Evolutionary conservation across 2,797 vertebrate species (phyloP).

Genomic region (Pseudochirops corinnae): DNA sequence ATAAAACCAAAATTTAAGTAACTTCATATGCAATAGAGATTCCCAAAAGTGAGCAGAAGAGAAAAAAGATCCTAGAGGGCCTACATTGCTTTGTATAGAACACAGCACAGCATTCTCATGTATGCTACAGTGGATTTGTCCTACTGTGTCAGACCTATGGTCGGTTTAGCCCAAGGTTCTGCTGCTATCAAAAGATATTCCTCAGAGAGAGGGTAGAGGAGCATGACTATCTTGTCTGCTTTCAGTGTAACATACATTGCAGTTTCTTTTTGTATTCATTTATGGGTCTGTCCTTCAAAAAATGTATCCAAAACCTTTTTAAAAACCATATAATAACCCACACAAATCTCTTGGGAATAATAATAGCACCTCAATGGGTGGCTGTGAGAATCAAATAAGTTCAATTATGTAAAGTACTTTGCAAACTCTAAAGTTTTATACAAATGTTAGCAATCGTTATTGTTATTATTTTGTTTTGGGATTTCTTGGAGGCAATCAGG

Average conservation of each 20-base stretch:
- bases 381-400: not conserved
- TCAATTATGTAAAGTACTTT: not conserved
- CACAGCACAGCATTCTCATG: not conserved
- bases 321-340: not conserved
- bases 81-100: not conserved
- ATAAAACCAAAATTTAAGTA: not conserved
- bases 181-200: not conserved
- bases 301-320: not conserved
- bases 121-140: not conserved
- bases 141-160: not conserved
- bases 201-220: not conserved
- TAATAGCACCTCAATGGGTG: not conserved
- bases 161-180: not conserved
- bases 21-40: not conserved
- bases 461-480: not conserved
- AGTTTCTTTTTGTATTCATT: not conserved
- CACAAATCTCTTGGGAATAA: not conserved
- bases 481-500: not conserved
- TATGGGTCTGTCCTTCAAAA: not conserved
- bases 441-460: not conserved
- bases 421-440: not conserved
- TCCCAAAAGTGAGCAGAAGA: not conserved
- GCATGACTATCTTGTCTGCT: not conserved
- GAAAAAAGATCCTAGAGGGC: not conserved
- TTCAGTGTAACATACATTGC: not conserved